Percentiles rank a stretch among this genome's conserved stretches.
phyloP scores from a whole-genome alignment of 92 coral and sea anemone species.

The Heliopora coerulea region DNA sequence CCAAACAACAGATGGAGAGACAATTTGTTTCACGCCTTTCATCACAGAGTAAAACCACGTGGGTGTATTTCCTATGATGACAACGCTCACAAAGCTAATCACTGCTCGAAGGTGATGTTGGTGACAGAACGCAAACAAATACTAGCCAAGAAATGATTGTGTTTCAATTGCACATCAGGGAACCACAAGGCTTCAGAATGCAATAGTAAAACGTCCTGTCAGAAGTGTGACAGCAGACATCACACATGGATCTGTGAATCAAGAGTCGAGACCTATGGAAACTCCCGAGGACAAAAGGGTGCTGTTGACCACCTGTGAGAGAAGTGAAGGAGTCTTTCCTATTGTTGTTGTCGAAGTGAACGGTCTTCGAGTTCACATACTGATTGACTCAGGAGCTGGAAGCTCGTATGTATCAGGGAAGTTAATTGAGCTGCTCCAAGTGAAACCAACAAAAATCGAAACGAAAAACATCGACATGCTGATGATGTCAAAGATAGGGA shows the following conservation, averaged over 20 bases:
- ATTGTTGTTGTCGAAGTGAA: neutral
- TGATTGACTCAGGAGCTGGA: neutral
- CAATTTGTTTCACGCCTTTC: too few species aligned
- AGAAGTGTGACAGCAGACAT: conserved; percentile 8
- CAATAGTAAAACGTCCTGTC: conserved; percentile 3
- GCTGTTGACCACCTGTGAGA: neutral
- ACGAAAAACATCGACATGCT: conserved; percentile 53
- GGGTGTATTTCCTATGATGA: too few species aligned
- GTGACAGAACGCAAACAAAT: too few species aligned
- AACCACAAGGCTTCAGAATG: conserved; percentile 13
- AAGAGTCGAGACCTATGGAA: neutral
- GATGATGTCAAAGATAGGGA: conserved; percentile 38
- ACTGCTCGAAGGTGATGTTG: too few species aligned
- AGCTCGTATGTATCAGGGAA: neutral
- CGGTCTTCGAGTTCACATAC: neutral
- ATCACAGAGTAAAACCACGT: too few species aligned
- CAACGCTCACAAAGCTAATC: too few species aligned
- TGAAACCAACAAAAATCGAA: conserved; percentile 38
- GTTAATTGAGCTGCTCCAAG: neutral
- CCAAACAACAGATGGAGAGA: too few species aligned
- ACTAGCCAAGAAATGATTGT: too few species aligned
- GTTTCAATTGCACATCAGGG: conserved; percentile 24
- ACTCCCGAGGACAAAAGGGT: neutral
- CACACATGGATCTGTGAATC: conserved; percentile 20
- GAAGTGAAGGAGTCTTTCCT: conserved; percentile 1